Evolutionary conservation across 2,888 invertebrate species (phyloP).

Genomic region (Eilema caniola): DNA sequence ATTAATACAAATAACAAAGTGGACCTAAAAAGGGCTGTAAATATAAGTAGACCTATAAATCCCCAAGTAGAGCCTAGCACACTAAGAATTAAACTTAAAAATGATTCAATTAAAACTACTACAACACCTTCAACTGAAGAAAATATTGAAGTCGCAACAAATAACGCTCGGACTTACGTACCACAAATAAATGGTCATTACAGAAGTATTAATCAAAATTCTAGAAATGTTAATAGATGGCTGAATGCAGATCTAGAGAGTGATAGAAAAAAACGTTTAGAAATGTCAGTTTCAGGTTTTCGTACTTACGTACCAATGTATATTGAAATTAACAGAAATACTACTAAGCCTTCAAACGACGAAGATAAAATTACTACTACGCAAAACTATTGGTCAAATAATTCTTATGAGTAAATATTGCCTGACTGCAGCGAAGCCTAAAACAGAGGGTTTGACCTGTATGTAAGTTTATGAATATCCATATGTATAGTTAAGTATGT

Average conservation of each 20-base stretch:
- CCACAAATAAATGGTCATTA: conserved; percentile 81
- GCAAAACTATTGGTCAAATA: neutral
- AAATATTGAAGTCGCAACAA: conserved; percentile 48
- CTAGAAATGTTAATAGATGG: conserved; percentile 56
- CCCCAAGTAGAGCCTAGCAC: conserved; percentile 54
- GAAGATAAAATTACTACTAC: conserved; percentile 22
- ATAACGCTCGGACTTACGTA: conserved; percentile 66
- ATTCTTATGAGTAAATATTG: neutral
- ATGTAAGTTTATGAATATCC: no score
- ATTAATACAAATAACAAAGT: conserved; percentile 1
- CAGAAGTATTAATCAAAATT: conserved; percentile 68
- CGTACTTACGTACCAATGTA: conserved; percentile 71
- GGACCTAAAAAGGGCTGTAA: neutral
- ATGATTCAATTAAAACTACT: conserved; percentile 56
- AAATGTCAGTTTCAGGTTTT: conserved; percentile 64
- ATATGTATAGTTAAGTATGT: no score
- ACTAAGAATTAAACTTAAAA: conserved; percentile 66
- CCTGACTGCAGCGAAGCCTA: neutral
- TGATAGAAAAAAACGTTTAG: conserved; percentile 70
- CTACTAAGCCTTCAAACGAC: conserved; percentile 46
- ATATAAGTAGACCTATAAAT: conserved; percentile 20
- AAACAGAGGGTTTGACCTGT: neutral
- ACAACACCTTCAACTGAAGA: conserved; percentile 31
- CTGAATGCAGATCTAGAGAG: conserved; percentile 61
- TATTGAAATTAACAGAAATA: conserved; percentile 76